Base-by-base conservation (phyloP, 2,797 vertebrate genomes). In the Acrossocheilus fasciatus region DNA sequence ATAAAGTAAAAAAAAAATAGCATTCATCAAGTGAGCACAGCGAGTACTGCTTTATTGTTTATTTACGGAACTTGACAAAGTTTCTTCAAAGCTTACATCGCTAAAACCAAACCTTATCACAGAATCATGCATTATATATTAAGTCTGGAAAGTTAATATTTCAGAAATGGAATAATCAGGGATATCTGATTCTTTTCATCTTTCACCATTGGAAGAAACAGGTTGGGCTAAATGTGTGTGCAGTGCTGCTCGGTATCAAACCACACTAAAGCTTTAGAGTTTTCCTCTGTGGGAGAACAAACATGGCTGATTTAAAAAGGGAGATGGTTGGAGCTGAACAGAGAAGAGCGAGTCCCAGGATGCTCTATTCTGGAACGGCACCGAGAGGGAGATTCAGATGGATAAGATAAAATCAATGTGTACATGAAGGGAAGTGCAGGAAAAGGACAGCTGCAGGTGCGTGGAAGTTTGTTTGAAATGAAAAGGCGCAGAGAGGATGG, bases 311-410 rank as follows among this genome's bases (percentile, higher is more conserved):
- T 76, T 72, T 62, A n/a, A 70, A 62, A 83, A 73, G 69, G 70
- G 59, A 75, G 80, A 52, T 73, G 66, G 76, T 81, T 84, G 62
- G 59, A 62, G 83, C 68, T 74, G 85, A 87, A 89, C 47, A 6
- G 75, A 73, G 52, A 52, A 69, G 66, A 68, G 41, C 20, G 62
- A 73, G 50, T 88, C 78, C 52, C 73, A 73, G 64, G 59, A 36
- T 26, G 68, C 68, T 57, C 34, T 84, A 82, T 74, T 82, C 18
- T 47, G 11, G 47, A 6, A 30, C 23, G 0, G 57, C 2, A 82
- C 26, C 2, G 18, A 45, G 41, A 54, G 41, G 14, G 43, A 76
- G 54, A 62, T 82, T 39, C 81, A 75, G 41, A 59, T 8, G 26
- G 54, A 74, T 74, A 23, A 62, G 7, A 62, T 62, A 11, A 23